Base-by-base conservation (phyloP, 2,797 vertebrate genomes). In the Balearica regulorum region DNA sequence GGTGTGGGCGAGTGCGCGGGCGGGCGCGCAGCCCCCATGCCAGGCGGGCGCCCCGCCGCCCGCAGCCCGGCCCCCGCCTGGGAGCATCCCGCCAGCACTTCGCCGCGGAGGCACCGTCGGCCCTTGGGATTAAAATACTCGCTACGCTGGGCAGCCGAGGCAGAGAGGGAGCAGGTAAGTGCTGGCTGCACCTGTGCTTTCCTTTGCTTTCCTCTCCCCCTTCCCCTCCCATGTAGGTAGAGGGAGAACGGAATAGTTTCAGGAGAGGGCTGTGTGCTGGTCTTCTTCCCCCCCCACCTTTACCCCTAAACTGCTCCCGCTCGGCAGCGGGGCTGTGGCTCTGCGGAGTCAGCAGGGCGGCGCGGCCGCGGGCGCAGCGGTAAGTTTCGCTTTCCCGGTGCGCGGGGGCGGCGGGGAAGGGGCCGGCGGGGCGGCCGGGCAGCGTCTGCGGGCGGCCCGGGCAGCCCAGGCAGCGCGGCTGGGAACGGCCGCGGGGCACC, bases 51-150 rank as follows among this genome's bases (percentile, higher is more conserved):
- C 84, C 41, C 41, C 28, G 46, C 35, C 33, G 49, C 44, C 82
- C 64, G 78, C 89, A 84, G 80, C 83, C 95, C 93, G 80, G 78
- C 72, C 65, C 90, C 91, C 26, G 91, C 94, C 70, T 4, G 70
- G 64, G 55, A 87, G 75, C 93, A 93, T 80, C 94, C 97, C 61
- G 87, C 69, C 35, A 65, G 95, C 88, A 54, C 95, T 96, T 53
- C 39, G 43, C 70, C 16, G 70, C 89, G 19, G 60, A 92, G 83
- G 46, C 71, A 49, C 81, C 37, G 29, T 11, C 66, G 31, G 79
- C 93, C 87, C 65, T 72, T 95, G 87, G 96, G 97, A 97, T 97
- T 98, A 97, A 64, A 87, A 95, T 33, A 80, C 69, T 91, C 60
- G 17, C 72, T 49, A 62, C 57, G 46, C 90, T 41, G 20, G 70